Conservation (phyloP, 2,797 vertebrate species). For the Oceanodroma leucorhoa region DNA sequence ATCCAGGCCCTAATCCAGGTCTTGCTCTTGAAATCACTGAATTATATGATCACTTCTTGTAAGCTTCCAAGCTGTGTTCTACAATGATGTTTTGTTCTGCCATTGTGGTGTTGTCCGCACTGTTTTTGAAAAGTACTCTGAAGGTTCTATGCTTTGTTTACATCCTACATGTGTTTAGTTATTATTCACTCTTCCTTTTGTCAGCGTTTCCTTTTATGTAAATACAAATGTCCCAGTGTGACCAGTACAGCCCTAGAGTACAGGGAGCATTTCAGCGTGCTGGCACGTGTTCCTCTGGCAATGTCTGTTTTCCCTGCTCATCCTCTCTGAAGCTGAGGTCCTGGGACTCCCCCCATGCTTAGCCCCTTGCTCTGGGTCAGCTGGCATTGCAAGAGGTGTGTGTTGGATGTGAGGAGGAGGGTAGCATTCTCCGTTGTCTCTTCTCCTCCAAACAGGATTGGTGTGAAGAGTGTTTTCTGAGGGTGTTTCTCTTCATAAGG, state of each 20-base stretch:
- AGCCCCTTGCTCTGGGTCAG: too few species aligned
- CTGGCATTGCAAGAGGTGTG: background rate
- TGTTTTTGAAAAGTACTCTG: background rate
- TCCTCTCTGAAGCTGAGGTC: background rate
- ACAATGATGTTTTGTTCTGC: background rate
- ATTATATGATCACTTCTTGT: background rate
- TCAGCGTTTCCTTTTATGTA: background rate
- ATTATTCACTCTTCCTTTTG: background rate
- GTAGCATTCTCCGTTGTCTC: accelerated
- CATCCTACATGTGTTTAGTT: background rate
- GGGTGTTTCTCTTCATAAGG: background rate
- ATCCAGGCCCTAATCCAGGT: background rate
- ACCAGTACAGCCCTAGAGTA: background rate
- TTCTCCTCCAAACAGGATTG: background rate
- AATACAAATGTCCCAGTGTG: background rate
- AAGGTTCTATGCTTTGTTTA: background rate
- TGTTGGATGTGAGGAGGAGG: background rate
- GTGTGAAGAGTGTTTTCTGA: background rate
- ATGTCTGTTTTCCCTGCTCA: background rate
- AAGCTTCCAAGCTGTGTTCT: background rate
- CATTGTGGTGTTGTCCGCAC: accelerated
- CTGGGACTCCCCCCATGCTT: too few species aligned
- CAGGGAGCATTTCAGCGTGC: background rate
- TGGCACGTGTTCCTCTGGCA: accelerated
- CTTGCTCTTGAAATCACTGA: background rate